A percentile compares a stretch with the other conserved stretches of the same genome.
These are phyloP conservation scores for Ictidomys tridecemlineatus DNA, from an alignment of 2,113 vertebrate species.

Conservation along the genomic window DNA sequence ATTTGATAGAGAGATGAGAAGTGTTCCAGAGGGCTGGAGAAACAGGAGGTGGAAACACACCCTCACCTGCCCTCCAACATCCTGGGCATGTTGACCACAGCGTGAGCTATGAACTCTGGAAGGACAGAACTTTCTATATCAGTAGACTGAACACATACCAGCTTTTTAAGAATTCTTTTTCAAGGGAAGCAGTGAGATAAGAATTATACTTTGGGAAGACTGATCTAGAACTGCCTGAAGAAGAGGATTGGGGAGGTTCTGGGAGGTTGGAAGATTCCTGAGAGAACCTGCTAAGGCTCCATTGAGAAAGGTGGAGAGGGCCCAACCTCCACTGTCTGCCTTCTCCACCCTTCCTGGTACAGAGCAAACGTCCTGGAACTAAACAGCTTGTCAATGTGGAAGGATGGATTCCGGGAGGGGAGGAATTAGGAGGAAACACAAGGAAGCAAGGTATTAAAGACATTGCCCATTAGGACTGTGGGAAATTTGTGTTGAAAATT, in stretches of 20 bases:
- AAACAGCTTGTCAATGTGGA: neutral
- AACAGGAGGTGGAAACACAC: neutral
- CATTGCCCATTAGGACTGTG: neutral
- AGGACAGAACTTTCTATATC: no score
- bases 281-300: neutral
- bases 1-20: neutral
- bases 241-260: neutral
- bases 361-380: neutral
- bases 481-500: neutral
- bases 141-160: neutral
- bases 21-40: neutral
- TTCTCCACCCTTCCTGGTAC: neutral
- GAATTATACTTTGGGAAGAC: neutral
- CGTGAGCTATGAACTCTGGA: neutral
- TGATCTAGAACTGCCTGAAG: neutral
- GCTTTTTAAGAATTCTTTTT: slow-evolving; percentile 1
- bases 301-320: neutral
- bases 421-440: neutral
- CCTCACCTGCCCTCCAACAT: no score
- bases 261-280: neutral
- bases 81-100: neutral
- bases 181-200: neutral
- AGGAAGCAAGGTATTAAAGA: neutral
- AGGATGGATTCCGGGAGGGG: neutral
- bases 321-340: neutral